Conservation (phyloP, 2,888 invertebrate genomes). For the Synergus laeviventris region DNA sequence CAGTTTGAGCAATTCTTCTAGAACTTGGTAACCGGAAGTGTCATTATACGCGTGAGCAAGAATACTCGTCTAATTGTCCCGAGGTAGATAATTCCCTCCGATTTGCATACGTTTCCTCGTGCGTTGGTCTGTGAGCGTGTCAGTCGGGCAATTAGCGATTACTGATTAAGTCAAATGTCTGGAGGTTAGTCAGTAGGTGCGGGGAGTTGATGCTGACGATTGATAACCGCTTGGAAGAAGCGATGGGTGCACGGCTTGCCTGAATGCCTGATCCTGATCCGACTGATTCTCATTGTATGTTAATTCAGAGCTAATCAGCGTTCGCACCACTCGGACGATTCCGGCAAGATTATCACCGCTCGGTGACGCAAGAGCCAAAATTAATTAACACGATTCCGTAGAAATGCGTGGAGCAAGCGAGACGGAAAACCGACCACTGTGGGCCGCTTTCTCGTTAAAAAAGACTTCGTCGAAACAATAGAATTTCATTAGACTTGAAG, state of each 20-base stretch:
- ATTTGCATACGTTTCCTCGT: slow-evolving; percentile 75
- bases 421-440: slow-evolving; percentile 10
- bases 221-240: slow-evolving; percentile 69
- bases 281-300: slow-evolving; percentile 62
- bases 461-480: slow-evolving; percentile 36
- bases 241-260: slow-evolving; percentile 65
- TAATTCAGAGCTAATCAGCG: slow-evolving; percentile 61
- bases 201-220: slow-evolving; percentile 69
- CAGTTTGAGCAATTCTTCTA: neutral
- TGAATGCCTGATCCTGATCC: slow-evolving; percentile 60
- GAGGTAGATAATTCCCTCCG: slow-evolving; percentile 69
- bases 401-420: slow-evolving; percentile 22
- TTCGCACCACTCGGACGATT: slow-evolving; percentile 57
- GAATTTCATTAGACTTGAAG: slow-evolving; percentile 40
- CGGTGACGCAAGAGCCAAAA: slow-evolving; percentile 53
- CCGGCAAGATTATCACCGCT: slow-evolving; percentile 50
- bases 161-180: slow-evolving; percentile 75
- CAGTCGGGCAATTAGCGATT: slow-evolving; percentile 75
- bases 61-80: slow-evolving; percentile 73
- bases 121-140: slow-evolving; percentile 69
- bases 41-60: slow-evolving; percentile 69
- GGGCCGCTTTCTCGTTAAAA: slow-evolving; percentile 38
- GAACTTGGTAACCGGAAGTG: slow-evolving; percentile 65
- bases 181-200: slow-evolving; percentile 63
- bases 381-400: slow-evolving; percentile 35